Base-by-base conservation (phyloP, 2,113 vertebrate genomes). In the Heterotis niloticus region DNA sequence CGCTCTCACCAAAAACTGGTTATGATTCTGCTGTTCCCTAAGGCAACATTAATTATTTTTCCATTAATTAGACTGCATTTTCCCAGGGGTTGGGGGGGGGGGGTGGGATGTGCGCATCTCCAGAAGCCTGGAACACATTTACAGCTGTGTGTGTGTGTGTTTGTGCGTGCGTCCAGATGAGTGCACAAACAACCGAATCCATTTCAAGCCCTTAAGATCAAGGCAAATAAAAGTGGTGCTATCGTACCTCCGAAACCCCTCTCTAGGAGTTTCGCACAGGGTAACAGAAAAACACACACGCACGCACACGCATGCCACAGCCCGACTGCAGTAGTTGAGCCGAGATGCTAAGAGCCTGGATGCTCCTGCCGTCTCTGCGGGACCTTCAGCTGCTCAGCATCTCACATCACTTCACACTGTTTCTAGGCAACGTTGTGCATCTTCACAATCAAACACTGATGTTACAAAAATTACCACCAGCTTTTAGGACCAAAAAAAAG, bases 11-110 rank as follows among this genome's bases (percentile, higher is more conserved):
- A 71, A 81, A 79, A 82, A 28, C 83, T 80, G 71, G 62, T 76
- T 82, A 83, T 77, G 71, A 81, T 84, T 86, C 86, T 86, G 85
- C 84, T 87, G 85, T 89, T 91, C 89, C 91, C 84, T 82, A 84
- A 83, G 88, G 88, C 90, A 81, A 86, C 85, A 85, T 90, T 92
- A 88, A 91, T 92, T 85, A 84, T 83, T 84, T 86, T 82, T 72
- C 78, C 81, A 80, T 85, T 92, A 93, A 92, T 93, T 92, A 91
- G 86, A 81, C 88, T 80, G 24, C 34, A 81, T 77, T 82, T 90
- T 88, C 85, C 84, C 70, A 81, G 89, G 89, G 90, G 90, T 44
- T 56, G n/a, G n/a, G n/a, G n/a, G n/a, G n/a, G 71, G 54, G 14
- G 23, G 28, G 54, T 59, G 54, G 86, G 88, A 86, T 83, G 85